Percentiles rank a stretch among this genome's conserved stretches.
phyloP scores from a whole-genome alignment of 2,888 invertebrate species.

The Plutella xylostella region DNA sequence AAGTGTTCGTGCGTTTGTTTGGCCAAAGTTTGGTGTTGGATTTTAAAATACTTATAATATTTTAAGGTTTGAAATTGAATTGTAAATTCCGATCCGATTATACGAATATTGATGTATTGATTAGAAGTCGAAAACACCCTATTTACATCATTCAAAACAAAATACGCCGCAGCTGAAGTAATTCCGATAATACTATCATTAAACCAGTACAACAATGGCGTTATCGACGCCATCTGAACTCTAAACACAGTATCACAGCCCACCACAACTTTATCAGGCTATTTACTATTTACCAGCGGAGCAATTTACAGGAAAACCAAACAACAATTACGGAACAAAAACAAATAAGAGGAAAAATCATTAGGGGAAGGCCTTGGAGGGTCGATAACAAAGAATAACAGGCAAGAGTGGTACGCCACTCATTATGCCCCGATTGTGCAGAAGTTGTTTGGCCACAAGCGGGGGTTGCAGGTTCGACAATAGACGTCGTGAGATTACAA shows the following conservation, averaged over 20 bases:
- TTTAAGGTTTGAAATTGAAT: too few relatives aligned
- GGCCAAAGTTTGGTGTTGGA: background rate
- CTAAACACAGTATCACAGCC: background rate
- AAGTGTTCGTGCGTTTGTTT: constrained; percentile 3
- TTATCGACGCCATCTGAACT: too few relatives aligned
- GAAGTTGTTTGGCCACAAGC: constrained; percentile 28
- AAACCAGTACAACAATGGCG: too few relatives aligned
- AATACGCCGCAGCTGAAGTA: too few relatives aligned
- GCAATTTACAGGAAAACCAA: constrained; percentile 61
- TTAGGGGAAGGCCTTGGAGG: constrained; percentile 45
- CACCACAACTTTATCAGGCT: background rate
- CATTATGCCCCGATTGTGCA: constrained; percentile 29
- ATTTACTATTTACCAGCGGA: constrained; percentile 36
- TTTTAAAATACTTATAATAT: too few relatives aligned
- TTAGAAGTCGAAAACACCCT: too few relatives aligned
- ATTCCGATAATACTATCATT: too few relatives aligned
- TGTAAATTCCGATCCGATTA: too few relatives aligned
- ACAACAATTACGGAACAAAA: constrained; percentile 66
- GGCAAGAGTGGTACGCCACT: constrained; percentile 16
- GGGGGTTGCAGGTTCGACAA: constrained; percentile 50
- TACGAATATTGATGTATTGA: too few relatives aligned
- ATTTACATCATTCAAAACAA: too few relatives aligned
- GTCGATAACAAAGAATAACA: constrained; percentile 56
- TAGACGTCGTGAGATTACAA: constrained; percentile 42
- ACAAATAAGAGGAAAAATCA: constrained; percentile 65